Conservation (phyloP, 2,888 invertebrate species). For the Sarcophaga caerulescens region DNA sequence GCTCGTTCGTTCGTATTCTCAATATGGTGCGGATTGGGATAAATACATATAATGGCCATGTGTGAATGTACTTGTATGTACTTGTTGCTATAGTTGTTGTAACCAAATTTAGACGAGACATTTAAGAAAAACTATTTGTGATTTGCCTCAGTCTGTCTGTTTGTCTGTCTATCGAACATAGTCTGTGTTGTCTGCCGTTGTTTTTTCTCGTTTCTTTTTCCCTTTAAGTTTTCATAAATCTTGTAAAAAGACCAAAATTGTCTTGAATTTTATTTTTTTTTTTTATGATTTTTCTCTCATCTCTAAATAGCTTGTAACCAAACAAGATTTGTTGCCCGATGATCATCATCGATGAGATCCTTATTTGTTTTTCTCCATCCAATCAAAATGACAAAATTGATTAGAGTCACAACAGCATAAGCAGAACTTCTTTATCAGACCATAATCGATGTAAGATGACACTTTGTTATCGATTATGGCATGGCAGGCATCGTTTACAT, state of each 20-base stretch:
- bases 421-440: too few species aligned
- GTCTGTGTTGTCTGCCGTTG: conserved; percentile 15
- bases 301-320: too few species aligned
- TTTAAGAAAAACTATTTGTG: conserved; percentile 55
- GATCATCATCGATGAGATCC: too few species aligned
- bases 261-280: background rate
- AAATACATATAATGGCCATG: conserved; percentile 3
- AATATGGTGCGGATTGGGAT: background rate
- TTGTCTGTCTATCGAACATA: background rate
- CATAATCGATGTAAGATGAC: too few species aligned
- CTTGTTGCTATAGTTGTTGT: conserved; percentile 2
- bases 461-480: too few species aligned
- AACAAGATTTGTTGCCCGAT: too few species aligned
- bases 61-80: conserved; percentile 27
- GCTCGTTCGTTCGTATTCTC: background rate
- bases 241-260: conserved; percentile 46
- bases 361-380: too few species aligned
- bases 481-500: too few species aligned
- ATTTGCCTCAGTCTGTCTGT: conserved; percentile 2
- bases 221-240: conserved; percentile 41
- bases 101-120: conserved; percentile 62
- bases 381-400: too few species aligned
- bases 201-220: background rate
- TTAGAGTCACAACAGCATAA: too few species aligned
- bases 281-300: too few species aligned